These are phyloP conservation scores for Drosophila paulistorum DNA, from an alignment of 1,140 invertebrate genomes.

Conservation along the genomic window DNA sequence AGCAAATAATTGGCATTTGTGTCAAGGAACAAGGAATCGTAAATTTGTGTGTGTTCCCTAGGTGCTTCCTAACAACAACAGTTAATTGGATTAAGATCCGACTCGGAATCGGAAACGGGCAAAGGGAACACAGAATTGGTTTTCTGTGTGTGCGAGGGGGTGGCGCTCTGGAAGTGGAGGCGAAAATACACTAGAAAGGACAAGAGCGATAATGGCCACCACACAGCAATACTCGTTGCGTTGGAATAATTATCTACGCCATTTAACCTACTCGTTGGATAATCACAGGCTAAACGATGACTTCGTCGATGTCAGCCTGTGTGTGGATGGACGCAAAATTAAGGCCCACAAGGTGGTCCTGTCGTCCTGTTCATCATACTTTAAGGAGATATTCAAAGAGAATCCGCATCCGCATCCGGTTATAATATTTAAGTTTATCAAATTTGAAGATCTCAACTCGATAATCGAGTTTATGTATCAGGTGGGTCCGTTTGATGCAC, in stretches of 20 bases:
- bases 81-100: constrained; percentile 28
- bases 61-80: not conserved
- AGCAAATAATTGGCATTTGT: constrained; percentile 1
- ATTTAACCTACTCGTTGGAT: constrained; percentile 90
- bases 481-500: constrained; percentile 37
- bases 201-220: constrained; percentile 67
- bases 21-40: not conserved
- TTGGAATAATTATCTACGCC: constrained; percentile 91
- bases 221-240: constrained; percentile 89
- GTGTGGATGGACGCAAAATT: constrained; percentile 92
- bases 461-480: constrained; percentile 94
- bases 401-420: constrained; percentile 94
- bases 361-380: constrained; percentile 92
- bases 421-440: constrained; percentile 93
- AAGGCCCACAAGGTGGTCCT: constrained; percentile 93
- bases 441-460: constrained; percentile 90
- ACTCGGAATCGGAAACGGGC: not conserved
- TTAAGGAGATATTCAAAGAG: constrained; percentile 92
- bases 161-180: not conserved
- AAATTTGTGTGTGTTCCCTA: not conserved
- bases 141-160: not conserved
- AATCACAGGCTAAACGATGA: constrained; percentile 90
- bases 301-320: constrained; percentile 93
- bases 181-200: constrained; percentile 4
- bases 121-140: constrained; percentile 5